Evolutionary conservation across 2,113 vertebrate genomes (phyloP).

Genomic region (Saguinus midas): DNA sequence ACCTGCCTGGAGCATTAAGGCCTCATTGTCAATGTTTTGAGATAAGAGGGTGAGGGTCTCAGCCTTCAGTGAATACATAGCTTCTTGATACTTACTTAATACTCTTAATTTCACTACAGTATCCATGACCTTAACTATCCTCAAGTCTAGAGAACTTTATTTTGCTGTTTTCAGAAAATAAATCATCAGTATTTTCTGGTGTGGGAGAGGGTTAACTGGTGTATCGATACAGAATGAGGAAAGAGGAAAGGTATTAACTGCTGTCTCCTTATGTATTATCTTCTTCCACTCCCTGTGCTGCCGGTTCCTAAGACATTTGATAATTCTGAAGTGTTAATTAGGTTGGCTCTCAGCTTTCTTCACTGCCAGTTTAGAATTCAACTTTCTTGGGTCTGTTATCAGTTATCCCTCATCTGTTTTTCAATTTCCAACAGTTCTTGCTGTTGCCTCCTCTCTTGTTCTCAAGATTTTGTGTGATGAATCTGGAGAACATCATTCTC

Average conservation of each 20-base stretch:
- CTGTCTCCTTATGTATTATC: background rate
- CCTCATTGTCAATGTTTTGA: background rate
- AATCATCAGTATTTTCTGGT: background rate
- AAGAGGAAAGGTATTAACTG: background rate
- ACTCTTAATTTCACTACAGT: background rate
- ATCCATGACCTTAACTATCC: background rate
- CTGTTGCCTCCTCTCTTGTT: background rate
- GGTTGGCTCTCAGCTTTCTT: background rate
- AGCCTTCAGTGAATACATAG: background rate
- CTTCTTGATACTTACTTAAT: background rate
- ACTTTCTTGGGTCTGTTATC: background rate
- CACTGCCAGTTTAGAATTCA: background rate
- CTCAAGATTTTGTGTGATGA: background rate
- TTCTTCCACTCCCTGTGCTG: background rate
- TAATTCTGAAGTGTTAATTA: background rate
- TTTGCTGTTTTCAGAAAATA: background rate
- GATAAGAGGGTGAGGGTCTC: background rate
- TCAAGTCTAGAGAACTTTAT: background rate
- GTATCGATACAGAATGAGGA: background rate
- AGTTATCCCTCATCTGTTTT: background rate
- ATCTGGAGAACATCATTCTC: no score
- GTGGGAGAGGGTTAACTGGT: background rate
- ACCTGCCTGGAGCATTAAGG: background rate
- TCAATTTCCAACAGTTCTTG: background rate
- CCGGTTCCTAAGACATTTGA: background rate